Base-by-base conservation (phyloP, 2,888 invertebrate genomes). In the Netelia virgata region DNA sequence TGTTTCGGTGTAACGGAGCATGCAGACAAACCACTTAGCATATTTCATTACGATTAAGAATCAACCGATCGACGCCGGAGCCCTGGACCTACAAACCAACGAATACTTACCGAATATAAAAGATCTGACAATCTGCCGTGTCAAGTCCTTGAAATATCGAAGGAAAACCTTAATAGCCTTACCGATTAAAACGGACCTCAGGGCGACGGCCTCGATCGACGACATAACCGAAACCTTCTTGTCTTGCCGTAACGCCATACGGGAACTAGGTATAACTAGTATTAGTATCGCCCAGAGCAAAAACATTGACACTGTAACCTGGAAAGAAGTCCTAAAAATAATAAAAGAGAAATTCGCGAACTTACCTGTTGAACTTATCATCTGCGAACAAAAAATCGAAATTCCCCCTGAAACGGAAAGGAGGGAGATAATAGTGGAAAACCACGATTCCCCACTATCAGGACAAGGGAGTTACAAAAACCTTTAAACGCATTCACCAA, bases 401-500 rank as follows among this genome's bases (percentile, higher is more conserved):
- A 36, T n/a, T n/a, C n/a, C 8, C 0, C 61, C 69, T 0, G 9
- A 8, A 43, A n/a, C 43, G 1, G 55, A 73, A 28, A 6, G 59
- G 0, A 41, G 36, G 10, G 2, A 47, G 2, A 78, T 82, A 1
- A 69, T 82, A 3, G 11, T 50, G 0, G 78, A 78, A 66, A n/a
- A 28, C 9, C 78, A 83, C 8, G 69, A 18, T 0, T 66, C 72
- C 1, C 9, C 57, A 1, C 18, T 66, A 18, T 64, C 76, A 0
- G 80, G 80, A 11, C 80, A 63, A 80, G 11, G 80, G 83, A 8
- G 80, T 84, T 1, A 63, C 75, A 1, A 84, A 84, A 70, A 84
- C 72, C 0, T 80, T 75, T 16, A 80, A 66, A 11, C 20, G 72
- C 70, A 76, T 80, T 1, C 63, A 64, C n/a, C 16, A 80, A 3